phyloP scores from a whole-genome alignment of 2,888 invertebrate genomes.

The Tenthredo notha region DNA sequence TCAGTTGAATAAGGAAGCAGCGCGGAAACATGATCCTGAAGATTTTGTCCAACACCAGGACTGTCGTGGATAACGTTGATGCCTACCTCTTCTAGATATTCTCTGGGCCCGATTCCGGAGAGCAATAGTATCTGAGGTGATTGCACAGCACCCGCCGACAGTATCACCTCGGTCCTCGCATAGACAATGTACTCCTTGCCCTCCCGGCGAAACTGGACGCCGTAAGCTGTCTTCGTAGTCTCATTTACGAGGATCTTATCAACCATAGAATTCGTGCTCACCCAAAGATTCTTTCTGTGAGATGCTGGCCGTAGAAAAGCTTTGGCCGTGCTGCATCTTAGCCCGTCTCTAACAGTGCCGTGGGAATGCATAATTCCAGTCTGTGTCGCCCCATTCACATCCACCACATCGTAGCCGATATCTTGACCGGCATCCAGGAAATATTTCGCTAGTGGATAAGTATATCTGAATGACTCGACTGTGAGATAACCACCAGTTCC shows the following conservation, averaged over 20 bases:
- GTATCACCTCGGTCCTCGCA: slow-evolving; percentile 87
- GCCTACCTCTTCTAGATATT: slow-evolving; percentile 82
- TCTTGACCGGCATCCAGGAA: slow-evolving; percentile 86
- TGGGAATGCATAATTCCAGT: slow-evolving; percentile 89
- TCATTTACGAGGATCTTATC: slow-evolving; percentile 84
- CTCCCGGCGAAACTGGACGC: slow-evolving; percentile 84
- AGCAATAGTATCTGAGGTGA: slow-evolving; percentile 93
- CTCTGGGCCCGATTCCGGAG: slow-evolving; percentile 88
- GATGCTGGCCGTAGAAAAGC: no score
- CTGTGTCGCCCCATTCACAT: slow-evolving; percentile 89
- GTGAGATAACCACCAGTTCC: slow-evolving; percentile 86
- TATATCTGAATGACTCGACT: slow-evolving; percentile 86
- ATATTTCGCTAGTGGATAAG: slow-evolving; percentile 85
- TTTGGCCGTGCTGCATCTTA: no score
- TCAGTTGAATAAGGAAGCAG: slow-evolving; percentile 86
- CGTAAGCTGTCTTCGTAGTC: slow-evolving; percentile 82
- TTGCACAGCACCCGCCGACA: slow-evolving; percentile 92
- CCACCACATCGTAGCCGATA: slow-evolving; percentile 85
- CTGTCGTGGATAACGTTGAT: slow-evolving; percentile 83
- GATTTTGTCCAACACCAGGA: slow-evolving; percentile 89
- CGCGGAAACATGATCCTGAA: slow-evolving; percentile 93
- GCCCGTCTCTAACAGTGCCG: slow-evolving; percentile 80
- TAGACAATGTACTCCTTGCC: slow-evolving; percentile 79
- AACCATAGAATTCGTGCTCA: slow-evolving; percentile 85
- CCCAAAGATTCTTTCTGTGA: slow-evolving; percentile 83